phyloP scores from a whole-genome alignment of 2,113 vertebrate genomes.

The Isurus oxyrinchus region DNA sequence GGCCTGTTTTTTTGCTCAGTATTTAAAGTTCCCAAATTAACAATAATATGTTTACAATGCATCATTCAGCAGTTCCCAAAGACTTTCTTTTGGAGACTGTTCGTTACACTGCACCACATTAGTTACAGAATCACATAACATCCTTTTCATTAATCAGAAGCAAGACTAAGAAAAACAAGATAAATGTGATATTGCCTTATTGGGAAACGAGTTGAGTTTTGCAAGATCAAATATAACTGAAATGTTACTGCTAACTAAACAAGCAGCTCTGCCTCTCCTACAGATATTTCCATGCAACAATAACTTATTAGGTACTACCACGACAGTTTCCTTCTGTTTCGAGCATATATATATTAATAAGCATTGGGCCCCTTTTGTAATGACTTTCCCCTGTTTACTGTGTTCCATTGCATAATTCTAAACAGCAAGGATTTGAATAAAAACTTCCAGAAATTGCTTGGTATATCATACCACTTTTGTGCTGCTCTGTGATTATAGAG shows the following conservation, averaged over 20 bases:
- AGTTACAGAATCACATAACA: background rate
- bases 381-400: background rate
- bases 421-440: conserved; percentile 5
- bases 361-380: background rate
- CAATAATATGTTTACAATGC: background rate
- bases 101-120: background rate
- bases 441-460: background rate
- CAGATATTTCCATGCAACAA: background rate
- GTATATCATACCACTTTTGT: too few species aligned
- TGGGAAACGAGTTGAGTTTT: background rate
- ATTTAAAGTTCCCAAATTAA: background rate
- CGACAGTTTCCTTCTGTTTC: background rate
- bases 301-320: background rate
- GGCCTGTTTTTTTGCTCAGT: background rate
- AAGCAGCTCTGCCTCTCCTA: background rate
- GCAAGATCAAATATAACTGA: background rate
- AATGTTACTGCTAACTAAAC: background rate
- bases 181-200: background rate
- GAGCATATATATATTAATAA: background rate
- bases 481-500: too few species aligned
- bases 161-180: background rate
- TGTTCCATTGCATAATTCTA: background rate
- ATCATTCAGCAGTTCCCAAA: background rate
- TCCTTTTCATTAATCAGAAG: background rate
- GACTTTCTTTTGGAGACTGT: background rate